These are phyloP conservation scores for Clinocottus analis DNA, from an alignment of 2,113 vertebrate species.

Conservation along the genomic window DNA sequence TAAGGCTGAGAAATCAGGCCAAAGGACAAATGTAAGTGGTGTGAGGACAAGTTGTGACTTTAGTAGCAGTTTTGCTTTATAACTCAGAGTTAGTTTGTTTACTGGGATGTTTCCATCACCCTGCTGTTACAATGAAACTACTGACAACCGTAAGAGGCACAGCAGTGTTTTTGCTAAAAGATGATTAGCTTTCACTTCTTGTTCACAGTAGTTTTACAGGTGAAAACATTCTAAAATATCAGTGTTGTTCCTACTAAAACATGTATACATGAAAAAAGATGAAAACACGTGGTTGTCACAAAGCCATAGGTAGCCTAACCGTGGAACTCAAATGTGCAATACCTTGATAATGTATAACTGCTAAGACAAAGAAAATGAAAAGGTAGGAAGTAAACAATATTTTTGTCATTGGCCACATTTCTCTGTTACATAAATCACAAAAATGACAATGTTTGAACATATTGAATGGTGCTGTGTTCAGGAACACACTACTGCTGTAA, in stretches of 20 bases:
- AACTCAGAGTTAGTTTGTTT: constrained; percentile 19
- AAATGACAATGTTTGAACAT: constrained; percentile 42
- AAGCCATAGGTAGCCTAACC: not conserved
- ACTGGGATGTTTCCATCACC: constrained; percentile 15
- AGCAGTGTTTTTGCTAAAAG: constrained; percentile 20
- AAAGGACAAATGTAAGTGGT: not conserved
- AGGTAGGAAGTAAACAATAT: not conserved
- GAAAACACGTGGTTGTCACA: not conserved
- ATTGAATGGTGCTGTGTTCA: not conserved
- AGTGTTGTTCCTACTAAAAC: not conserved
- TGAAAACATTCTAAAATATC: constrained; percentile 8
- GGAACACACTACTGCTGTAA: not conserved
- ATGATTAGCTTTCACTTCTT: constrained; percentile 25
- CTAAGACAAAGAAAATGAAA: not conserved
- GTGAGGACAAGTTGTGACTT: constrained; percentile 39
- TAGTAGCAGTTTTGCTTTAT: constrained; percentile 3
- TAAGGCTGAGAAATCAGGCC: not conserved
- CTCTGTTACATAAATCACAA: constrained; percentile 17
- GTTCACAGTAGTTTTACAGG: constrained; percentile 20
- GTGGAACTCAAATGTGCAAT: constrained; percentile 3
- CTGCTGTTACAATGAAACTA: constrained; percentile 34
- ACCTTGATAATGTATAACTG: not conserved
- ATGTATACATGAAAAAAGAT: too few species aligned
- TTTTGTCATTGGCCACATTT: constrained; percentile 20
- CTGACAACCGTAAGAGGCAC: constrained; percentile 45